A percentile compares a stretch with the other conserved stretches of the same genome.
Conservation (phyloP, 2,797 vertebrate species). For the Oreochromis grahami region DNA sequence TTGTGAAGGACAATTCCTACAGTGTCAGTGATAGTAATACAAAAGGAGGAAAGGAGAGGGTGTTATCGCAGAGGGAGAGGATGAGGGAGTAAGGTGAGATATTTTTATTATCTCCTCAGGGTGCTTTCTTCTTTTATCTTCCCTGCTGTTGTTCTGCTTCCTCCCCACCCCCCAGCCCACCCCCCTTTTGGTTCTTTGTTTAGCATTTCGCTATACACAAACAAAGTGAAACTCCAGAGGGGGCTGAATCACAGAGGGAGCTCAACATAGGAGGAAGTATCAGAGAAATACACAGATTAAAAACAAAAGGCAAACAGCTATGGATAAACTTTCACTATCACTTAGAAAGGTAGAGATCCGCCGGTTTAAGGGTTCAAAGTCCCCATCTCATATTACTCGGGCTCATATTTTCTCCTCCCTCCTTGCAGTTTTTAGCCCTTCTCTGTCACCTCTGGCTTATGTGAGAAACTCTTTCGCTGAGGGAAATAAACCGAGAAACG, state of each 20-base stretch:
- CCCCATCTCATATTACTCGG: constrained; percentile 19
- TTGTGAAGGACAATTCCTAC: constrained; percentile 16
- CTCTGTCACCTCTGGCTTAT: constrained; percentile 46
- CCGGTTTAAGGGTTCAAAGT: constrained; percentile 1
- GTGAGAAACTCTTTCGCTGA: constrained; percentile 46
- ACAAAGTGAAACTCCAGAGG: constrained; percentile 51
- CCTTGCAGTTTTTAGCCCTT: constrained; percentile 26
- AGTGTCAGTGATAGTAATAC: constrained; percentile 28
- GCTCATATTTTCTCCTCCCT: constrained; percentile 22
- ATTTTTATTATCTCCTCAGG: constrained; percentile 60
- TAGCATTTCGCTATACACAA: constrained; percentile 43
- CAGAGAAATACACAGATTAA: background rate
- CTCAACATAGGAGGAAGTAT: constrained; percentile 2
- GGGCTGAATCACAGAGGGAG: constrained; percentile 26
- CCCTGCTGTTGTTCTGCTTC: constrained; percentile 38
- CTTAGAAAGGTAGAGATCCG: background rate
- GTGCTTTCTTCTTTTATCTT: constrained; percentile 58
- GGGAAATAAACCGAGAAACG: constrained; percentile 56
- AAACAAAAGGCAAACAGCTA: background rate
- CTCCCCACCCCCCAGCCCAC: background rate
- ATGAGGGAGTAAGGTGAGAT: constrained; percentile 43
- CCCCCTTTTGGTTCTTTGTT: constrained; percentile 47
- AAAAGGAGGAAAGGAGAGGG: constrained; percentile 6
- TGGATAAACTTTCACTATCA: background rate
- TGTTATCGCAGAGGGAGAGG: constrained; percentile 37